Evolutionary conservation across 1,140 invertebrate genomes (phyloP).

Genomic region (Eurytemora carolleeae): DNA sequence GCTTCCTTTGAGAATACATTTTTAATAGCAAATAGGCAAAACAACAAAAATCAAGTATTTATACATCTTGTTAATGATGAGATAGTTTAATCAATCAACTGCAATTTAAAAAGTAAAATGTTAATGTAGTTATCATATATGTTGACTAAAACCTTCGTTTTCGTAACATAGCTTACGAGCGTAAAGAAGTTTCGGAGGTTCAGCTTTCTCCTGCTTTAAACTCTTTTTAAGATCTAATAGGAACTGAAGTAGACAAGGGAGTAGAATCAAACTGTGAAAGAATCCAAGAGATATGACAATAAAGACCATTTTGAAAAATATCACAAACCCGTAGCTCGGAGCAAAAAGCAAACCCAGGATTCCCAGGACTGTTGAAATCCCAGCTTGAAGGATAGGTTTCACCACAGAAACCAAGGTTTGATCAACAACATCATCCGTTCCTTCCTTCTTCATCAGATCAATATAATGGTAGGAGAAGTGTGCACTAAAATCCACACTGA

Average conservation of each 20-base stretch:
- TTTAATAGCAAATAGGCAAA: too few relatives aligned
- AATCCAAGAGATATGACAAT: conserved; percentile 31
- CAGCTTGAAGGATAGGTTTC: conserved; percentile 33
- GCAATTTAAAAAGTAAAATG: too few relatives aligned
- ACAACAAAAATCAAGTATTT: too few relatives aligned
- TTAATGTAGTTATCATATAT: too few relatives aligned
- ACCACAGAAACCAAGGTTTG: conserved; percentile 28
- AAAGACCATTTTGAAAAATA: conserved; percentile 36
- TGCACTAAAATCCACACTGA: conserved; percentile 35
- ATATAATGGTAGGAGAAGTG: conserved; percentile 35
- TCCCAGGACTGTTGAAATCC: conserved; percentile 32
- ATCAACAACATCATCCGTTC: conserved; percentile 20
- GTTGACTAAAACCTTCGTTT: too few relatives aligned
- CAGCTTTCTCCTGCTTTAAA: too few relatives aligned
- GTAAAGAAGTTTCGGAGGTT: too few relatives aligned
- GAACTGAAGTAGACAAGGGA: conserved; percentile 29
- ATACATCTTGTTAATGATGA: too few relatives aligned
- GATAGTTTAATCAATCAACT: too few relatives aligned
- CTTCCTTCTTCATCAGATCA: conserved; percentile 20
- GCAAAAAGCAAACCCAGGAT: conserved; percentile 29
- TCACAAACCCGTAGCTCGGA: conserved; percentile 33
- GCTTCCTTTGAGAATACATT: too few relatives aligned
- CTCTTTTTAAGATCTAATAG: too few relatives aligned
- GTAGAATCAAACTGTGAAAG: conserved; percentile 30
- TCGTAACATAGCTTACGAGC: too few relatives aligned